Conservation (phyloP, 2,113 vertebrate species). For the Mionectes macconnelli region DNA sequence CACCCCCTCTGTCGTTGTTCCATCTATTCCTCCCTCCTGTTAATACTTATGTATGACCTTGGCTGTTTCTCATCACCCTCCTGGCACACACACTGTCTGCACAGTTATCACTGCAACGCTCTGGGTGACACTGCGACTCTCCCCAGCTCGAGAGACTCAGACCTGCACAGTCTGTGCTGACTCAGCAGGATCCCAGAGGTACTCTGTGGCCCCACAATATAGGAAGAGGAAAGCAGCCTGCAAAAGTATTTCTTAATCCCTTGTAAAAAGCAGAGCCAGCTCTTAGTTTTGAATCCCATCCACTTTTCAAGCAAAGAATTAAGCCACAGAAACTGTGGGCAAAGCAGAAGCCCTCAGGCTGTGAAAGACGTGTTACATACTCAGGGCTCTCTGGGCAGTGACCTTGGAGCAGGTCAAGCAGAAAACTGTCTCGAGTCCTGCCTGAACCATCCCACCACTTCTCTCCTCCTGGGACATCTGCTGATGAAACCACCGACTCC, state of each 20-base stretch:
- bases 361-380: not conserved
- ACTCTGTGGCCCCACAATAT: not conserved
- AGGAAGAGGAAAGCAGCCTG: slow-evolving; percentile 29
- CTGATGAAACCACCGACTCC: not conserved
- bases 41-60: not conserved
- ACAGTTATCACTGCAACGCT: not conserved
- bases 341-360: not conserved
- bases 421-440: not conserved
- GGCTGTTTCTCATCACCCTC: not conserved
- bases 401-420: not conserved
- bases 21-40: not conserved
- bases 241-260: slow-evolving; percentile 36
- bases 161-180: not conserved
- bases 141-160: not conserved
- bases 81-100: not conserved
- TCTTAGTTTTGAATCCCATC: not conserved
- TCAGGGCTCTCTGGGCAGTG: not conserved
- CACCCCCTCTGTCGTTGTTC: not conserved
- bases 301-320: not conserved
- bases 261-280: slow-evolving; percentile 51
- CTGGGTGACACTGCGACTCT: not conserved
- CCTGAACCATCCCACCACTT: not conserved
- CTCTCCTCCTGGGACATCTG: not conserved
- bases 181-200: not conserved
- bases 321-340: not conserved